Evolutionary conservation across 1,140 invertebrate genomes (phyloP), one percentile per base, ranked within the genome.

Genomic region (Probaryconus sp.): DNA sequence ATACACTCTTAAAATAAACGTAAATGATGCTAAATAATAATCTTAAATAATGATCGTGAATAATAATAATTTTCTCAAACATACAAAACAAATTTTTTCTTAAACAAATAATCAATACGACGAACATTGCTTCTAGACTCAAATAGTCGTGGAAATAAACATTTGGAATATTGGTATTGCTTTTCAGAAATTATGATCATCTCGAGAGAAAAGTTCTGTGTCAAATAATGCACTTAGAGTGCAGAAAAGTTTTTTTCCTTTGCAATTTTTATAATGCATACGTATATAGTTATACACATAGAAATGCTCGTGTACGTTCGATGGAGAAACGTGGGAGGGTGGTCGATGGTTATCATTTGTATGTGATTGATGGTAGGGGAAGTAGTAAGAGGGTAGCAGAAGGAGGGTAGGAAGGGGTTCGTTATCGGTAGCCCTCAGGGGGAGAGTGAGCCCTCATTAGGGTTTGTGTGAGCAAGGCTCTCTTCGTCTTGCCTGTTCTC

Each of bases 361-460:
- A 58, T 74, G 64, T 77, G 77, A 79, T 77, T 79, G 77, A 68
- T 72, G 60, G 51, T 55, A 70, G 64, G 72, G 61, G 48, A 47
- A 69, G 45, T 65, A 50, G 67, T 40, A 68, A 67, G 43, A 61
- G 60, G 72, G 38, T 69, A 35, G 74, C 11, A 55, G 55, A 45
- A 67, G 28, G 24, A 51, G 38, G 56, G 58, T 63, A 47, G 67
- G 68, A 77, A 58, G 67, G 70, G 63, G 69, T 73, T 77, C 70
- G 76, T 77, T 77, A 77, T 77, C 70, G 70, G 70, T 67, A 73
- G 75, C 77, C 79, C 77, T 79, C 69, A 55, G 73, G 77, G 72
- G 75, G 72, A 76, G 79, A 79, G 67, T 75, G 75, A 79, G 72
- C 72, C 75, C 79, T 81, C 77, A 81, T 79, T 81, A 81, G 75